Conservation (phyloP, 1,140 invertebrate genomes). For the Nasonia longicornis region DNA sequence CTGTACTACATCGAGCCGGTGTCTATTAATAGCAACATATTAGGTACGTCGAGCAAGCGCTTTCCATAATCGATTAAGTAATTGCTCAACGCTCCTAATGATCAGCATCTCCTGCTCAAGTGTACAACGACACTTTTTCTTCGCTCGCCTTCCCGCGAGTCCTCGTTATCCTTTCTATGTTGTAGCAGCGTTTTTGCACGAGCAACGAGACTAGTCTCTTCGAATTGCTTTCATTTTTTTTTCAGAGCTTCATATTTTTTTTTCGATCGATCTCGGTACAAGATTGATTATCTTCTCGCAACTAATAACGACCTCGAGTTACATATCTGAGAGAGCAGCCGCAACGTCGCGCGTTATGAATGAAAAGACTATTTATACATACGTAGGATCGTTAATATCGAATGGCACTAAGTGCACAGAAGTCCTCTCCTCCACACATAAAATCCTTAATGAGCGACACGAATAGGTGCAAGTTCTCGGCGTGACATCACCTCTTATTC, state of each 20-base stretch:
- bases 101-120: constrained; percentile 14
- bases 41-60: neutral
- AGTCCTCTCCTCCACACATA: neutral
- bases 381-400: neutral
- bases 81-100: constrained; percentile 8
- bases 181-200: neutral
- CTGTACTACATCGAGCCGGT: neutral
- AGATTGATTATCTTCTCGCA: too few relatives aligned
- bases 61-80: constrained; percentile 18
- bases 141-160: neutral
- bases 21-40: constrained; percentile 13
- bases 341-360: neutral
- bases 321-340: too few relatives aligned
- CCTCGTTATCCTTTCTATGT: neutral
- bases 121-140: constrained; percentile 11
- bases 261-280: too few relatives aligned
- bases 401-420: neutral
- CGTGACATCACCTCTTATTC: constrained; percentile 29
- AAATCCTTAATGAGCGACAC: neutral
- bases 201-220: neutral
- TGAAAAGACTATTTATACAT: neutral
- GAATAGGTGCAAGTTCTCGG: neutral
- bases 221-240: too few relatives aligned
- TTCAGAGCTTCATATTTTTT: too few relatives aligned
- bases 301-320: too few relatives aligned